Percentiles rank a stretch among this genome's conserved stretches.
phyloP scores from a whole-genome alignment of 2,797 vertebrate genomes.

The Mus spretus region DNA sequence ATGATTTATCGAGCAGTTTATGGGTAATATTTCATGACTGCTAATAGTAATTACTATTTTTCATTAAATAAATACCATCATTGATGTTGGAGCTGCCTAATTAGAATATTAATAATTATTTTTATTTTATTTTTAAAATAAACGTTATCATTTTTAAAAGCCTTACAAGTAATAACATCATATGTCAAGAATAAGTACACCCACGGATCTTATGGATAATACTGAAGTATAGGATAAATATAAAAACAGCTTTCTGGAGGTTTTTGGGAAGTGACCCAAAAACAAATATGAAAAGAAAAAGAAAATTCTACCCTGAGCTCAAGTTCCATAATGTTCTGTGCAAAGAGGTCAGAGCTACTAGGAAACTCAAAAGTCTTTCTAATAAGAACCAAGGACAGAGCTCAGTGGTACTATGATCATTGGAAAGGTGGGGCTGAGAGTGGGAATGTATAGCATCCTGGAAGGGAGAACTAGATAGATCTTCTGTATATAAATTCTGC shows the following conservation, averaged over 20 bases:
- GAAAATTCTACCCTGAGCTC: neutral
- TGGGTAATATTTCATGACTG: constrained; percentile 44
- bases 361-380: neutral
- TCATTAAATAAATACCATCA: constrained; percentile 17
- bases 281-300: neutral
- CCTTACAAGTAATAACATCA: neutral
- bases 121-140: neutral
- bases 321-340: neutral
- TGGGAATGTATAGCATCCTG: neutral
- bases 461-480: neutral
- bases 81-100: constrained; percentile 1
- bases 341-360: neutral
- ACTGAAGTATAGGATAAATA: neutral
- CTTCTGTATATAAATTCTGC: neutral
- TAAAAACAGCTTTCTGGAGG: neutral
- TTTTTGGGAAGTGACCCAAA: neutral
- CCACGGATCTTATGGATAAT: neutral
- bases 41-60: constrained; percentile 61
- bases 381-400: neutral
- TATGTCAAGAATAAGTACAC: neutral
- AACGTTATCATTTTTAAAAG: neutral
- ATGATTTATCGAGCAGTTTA: neutral
- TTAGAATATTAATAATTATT: neutral
- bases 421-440: neutral
- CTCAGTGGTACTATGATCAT: neutral